phyloP scores from a whole-genome alignment of 2,888 invertebrate genomes.

The Lysandra coridon region DNA sequence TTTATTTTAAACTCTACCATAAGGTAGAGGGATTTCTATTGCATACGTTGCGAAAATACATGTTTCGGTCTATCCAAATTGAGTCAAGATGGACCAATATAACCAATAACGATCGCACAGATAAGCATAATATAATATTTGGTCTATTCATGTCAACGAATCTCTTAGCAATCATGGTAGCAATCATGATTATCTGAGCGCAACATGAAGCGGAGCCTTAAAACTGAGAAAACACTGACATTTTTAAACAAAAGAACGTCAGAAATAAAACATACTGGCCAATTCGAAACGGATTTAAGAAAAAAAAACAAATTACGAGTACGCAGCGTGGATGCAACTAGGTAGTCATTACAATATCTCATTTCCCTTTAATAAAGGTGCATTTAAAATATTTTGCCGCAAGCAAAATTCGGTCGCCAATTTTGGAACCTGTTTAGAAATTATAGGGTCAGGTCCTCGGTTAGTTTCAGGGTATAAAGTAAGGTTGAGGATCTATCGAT shows the following conservation, averaged over 20 bases:
- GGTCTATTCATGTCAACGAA: too few species aligned
- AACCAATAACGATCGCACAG: too few species aligned
- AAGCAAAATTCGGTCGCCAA: conserved; percentile 71
- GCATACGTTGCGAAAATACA: too few species aligned
- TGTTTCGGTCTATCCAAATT: too few species aligned
- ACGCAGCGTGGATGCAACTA: conserved; percentile 46
- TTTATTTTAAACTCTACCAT: neutral
- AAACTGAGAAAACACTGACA: neutral
- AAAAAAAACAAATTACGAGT: conserved; percentile 38
- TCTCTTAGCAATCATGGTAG: neutral
- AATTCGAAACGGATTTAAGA: conserved; percentile 35
- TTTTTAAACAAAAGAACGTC: conserved; percentile 18
- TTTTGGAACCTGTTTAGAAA: conserved; percentile 79
- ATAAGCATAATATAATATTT: too few species aligned
- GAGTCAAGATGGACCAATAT: neutral
- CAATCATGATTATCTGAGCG: neutral
- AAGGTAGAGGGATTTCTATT: neutral
- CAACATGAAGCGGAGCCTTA: neutral
- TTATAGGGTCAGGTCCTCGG: conserved; percentile 70
- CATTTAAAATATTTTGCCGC: conserved; percentile 68
- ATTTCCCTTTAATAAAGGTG: conserved; percentile 70
- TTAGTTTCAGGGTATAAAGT: conserved; percentile 52
- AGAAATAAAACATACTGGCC: conserved; percentile 32
- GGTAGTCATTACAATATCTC: conserved; percentile 73
- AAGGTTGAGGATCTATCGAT: conserved; percentile 32